Evolutionary conservation across 2,797 vertebrate species (phyloP), one percentile per base, ranked within the genome.

Genomic region (Pteropus rufus): DNA sequence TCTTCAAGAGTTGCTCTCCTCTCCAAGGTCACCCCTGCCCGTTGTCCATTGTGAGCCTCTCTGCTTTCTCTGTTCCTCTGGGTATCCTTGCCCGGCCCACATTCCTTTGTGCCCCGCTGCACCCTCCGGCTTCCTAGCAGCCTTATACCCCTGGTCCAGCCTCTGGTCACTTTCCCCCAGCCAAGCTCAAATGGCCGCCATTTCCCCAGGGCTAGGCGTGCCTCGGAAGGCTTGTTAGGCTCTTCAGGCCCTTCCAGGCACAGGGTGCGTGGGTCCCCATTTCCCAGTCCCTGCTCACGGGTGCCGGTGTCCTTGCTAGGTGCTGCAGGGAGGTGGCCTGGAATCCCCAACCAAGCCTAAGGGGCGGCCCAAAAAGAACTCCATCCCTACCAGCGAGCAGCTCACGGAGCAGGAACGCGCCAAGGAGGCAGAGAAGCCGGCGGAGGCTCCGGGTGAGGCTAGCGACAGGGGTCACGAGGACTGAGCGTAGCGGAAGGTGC

Each of bases 341-440:
- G 99, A 99, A 97, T 99, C 99, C 1, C 99, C 99, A 2, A 99
- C 99, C 16, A 99, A 99, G 97, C 99, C 99, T 0, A 99, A 99
- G 98, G 99, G 99, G 7, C 99, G 99, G 2, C 99, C 99, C 2
- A 99, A 99, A 98, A 99, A 99, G 98, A 99, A 99, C 98, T 99
- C 99, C 89, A 99, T 99, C 95, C 99, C 99, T 82, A 99, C 98
- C 90, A 99, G 99, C 34, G 99, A 99, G 97, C 99, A 99, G 98
- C 99, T 99, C 46, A 99, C 99, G 0, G 99, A 99, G 93, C 99
- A 99, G 97, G 99, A 99, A 89, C 98, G 99, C 67, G 98, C 98
- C 5, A 98, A 99, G 52, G 99, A 99, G 14, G 97, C 98, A 0
- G 99, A 99, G 96, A 99, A 98, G 49, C 98, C 98, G 21, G 98